Evolutionary conservation across 2,888 invertebrate species (phyloP).

Genomic region (Drosophila macrospina): DNA sequence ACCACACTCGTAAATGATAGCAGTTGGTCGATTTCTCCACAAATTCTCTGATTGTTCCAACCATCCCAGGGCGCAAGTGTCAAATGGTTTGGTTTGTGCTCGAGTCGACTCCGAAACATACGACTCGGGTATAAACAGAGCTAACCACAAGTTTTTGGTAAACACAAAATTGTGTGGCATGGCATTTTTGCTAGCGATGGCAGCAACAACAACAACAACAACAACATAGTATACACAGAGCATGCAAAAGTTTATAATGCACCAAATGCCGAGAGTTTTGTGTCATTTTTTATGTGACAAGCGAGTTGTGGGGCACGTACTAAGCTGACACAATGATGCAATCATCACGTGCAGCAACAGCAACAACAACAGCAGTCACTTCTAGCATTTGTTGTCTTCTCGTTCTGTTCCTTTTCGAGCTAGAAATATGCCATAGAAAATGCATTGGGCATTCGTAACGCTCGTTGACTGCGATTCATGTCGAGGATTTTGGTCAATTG

Average conservation of each 20-base stretch:
- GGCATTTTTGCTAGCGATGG: constrained; percentile 33
- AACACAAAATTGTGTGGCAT: constrained; percentile 39
- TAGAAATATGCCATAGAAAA: constrained; percentile 56
- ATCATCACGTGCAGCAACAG: constrained; percentile 80
- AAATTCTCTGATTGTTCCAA: not conserved
- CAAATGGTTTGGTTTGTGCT: constrained; percentile 48
- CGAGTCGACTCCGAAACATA: constrained; percentile 9
- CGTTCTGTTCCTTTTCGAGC: constrained; percentile 16
- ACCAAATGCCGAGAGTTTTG: constrained; percentile 70
- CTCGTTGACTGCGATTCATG: constrained; percentile 66
- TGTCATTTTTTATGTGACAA: constrained; percentile 80
- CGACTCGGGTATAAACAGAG: constrained; percentile 9
- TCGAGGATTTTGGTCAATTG: constrained; percentile 67
- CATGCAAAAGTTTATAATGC: constrained; percentile 68
- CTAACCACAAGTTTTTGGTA: constrained; percentile 47
- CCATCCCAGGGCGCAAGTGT: constrained; percentile 54
- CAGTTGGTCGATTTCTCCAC: constrained; percentile 26
- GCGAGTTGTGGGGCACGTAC: constrained; percentile 77
- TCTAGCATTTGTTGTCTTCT: constrained; percentile 47
- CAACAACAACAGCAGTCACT: constrained; percentile 58
- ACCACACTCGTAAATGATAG: constrained; percentile 29
- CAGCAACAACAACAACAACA: too few relatives aligned
- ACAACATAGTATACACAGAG: too few relatives aligned
- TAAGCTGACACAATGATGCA: constrained; percentile 84
- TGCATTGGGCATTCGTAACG: constrained; percentile 60